Percentiles rank a stretch among this genome's conserved stretches.
phyloP scores from a whole-genome alignment of 2,888 invertebrate genomes.

The Oscheius sp. region DNA sequence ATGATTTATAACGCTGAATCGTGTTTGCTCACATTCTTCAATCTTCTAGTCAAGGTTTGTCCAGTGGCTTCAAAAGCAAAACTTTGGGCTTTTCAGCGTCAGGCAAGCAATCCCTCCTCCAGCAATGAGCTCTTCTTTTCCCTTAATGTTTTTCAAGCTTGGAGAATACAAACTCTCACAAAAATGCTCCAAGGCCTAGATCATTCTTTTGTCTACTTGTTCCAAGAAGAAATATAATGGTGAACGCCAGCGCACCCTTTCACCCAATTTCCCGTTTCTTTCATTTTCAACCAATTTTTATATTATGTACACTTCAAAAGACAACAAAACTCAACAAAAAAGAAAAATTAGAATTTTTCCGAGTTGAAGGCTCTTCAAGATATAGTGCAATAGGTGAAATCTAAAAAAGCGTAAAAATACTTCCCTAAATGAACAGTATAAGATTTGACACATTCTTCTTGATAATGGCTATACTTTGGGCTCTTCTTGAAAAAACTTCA shows the following conservation, averaged over 20 bases:
- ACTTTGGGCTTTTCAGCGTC: too few relatives aligned
- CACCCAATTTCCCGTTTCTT: not conserved
- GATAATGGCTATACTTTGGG: not conserved
- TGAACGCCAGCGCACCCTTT: not conserved
- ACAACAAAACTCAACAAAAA: not conserved
- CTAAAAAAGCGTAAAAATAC: not conserved
- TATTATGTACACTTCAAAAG: not conserved
- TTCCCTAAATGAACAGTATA: not conserved
- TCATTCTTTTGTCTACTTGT: too few relatives aligned
- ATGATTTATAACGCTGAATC: too few relatives aligned
- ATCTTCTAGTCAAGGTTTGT: too few relatives aligned
- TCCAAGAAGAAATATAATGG: not conserved
- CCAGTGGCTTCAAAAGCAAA: too few relatives aligned
- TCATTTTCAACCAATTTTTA: not conserved
- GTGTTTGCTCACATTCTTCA: too few relatives aligned
- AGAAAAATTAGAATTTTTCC: not conserved
- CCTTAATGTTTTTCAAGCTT: too few relatives aligned
- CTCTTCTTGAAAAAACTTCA: not conserved
- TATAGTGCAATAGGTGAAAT: not conserved
- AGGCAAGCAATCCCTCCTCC: too few relatives aligned
- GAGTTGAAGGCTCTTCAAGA: not conserved
- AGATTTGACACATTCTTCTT: not conserved
- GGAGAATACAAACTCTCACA: too few relatives aligned
- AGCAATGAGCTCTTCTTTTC: too few relatives aligned
- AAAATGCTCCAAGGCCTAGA: too few relatives aligned